Conservation (phyloP, 2,888 invertebrate species). For the Morpho helenor region DNA sequence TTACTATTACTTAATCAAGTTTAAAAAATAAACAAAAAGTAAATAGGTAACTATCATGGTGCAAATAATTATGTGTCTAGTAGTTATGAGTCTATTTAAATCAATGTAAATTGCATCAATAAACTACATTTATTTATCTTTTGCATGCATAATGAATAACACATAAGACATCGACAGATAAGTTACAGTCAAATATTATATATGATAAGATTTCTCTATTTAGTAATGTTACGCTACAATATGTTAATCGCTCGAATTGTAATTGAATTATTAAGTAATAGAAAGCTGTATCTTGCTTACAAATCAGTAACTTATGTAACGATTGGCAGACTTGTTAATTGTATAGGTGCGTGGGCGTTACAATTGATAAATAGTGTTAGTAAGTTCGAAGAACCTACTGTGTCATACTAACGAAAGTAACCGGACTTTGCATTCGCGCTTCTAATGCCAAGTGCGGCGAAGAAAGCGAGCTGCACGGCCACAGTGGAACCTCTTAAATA, state of each 20-base stretch:
- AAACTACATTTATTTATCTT: slow-evolving; percentile 2
- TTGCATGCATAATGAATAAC: slow-evolving; percentile 7
- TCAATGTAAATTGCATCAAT: no score
- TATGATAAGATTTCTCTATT: slow-evolving; percentile 5
- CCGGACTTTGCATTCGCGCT: slow-evolving; percentile 66
- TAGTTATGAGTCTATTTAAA: no score
- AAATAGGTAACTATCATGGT: no score
- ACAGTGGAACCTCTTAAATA: slow-evolving; percentile 52
- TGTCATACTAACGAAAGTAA: slow-evolving; percentile 73
- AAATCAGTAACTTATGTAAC: slow-evolving; percentile 39
- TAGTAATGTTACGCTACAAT: slow-evolving; percentile 16
- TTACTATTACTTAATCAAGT: no score
- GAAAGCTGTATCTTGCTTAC: slow-evolving; percentile 16
- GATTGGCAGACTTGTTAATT: slow-evolving; percentile 53
- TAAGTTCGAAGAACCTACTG: slow-evolving; percentile 44
- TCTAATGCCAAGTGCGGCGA: slow-evolving; percentile 75
- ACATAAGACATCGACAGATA: slow-evolving; percentile 5
- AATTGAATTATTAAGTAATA: slow-evolving; percentile 20
- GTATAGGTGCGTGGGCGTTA: slow-evolving; percentile 37
- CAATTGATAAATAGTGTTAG: slow-evolving; percentile 10
- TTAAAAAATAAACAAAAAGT: no score
- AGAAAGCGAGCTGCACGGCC: slow-evolving; percentile 75
- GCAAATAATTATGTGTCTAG: no score
- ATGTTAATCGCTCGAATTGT: slow-evolving; percentile 16
- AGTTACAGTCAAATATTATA: neutral